Conservation (phyloP, 1,140 invertebrate species). For the Drosophila kurseongensis region DNA sequence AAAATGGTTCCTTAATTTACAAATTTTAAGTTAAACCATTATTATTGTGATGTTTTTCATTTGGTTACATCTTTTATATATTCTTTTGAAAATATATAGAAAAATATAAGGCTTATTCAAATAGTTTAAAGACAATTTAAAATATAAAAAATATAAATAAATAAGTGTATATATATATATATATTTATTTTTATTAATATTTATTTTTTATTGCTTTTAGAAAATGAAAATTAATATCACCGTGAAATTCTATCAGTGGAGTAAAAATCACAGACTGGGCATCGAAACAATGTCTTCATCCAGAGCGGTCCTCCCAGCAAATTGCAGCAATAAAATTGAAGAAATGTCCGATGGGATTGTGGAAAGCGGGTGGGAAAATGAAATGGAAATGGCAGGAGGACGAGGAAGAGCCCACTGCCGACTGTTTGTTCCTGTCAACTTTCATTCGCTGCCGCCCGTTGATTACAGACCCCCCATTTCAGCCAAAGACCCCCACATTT, state of each 20-base stretch:
- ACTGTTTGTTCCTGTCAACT: conserved; percentile 64
- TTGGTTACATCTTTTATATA: too few species aligned
- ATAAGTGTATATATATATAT: too few species aligned
- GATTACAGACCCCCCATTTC: conserved; percentile 42
- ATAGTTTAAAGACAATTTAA: too few species aligned
- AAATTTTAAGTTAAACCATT: too few species aligned
- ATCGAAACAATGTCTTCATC: conserved; percentile 58
- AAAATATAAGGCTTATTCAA: too few species aligned
- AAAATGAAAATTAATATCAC: too few species aligned
- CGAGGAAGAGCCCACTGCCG: conserved; percentile 18
- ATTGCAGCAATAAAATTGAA: conserved; percentile 69
- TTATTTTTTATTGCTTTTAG: neutral
- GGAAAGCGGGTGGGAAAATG: neutral
- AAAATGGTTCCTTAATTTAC: too few species aligned
- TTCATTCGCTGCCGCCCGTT: conserved; percentile 65
- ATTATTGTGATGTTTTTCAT: too few species aligned
- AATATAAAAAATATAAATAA: too few species aligned
- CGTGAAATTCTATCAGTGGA: neutral
- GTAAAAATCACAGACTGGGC: conserved; percentile 28
- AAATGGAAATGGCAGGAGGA: neutral
- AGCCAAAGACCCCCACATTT: neutral
- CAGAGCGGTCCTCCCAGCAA: conserved; percentile 19
- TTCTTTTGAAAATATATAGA: too few species aligned
- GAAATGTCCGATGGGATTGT: conserved; percentile 36
- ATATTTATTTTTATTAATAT: too few species aligned